A percentile compares a stretch with the other conserved stretches of the same genome.
Evolutionary conservation across 1,140 invertebrate species (phyloP).

Genomic region (Diorhabda elongata): DNA sequence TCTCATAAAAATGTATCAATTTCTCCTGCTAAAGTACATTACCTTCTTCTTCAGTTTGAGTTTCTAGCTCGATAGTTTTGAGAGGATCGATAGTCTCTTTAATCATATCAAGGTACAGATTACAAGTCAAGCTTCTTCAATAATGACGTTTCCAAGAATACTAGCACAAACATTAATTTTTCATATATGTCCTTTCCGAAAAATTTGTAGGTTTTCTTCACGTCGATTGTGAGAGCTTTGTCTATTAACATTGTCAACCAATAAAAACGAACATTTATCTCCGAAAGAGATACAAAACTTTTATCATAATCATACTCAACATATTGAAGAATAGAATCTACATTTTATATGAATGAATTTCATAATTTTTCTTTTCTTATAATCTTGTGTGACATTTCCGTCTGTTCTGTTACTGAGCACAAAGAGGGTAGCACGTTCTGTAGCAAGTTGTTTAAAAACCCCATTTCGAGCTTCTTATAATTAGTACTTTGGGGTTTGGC

Average conservation of each 20-base stretch:
- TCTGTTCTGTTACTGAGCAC: conserved; percentile 2
- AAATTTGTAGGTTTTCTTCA: no score
- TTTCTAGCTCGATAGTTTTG: not conserved
- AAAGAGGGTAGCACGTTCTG: not conserved
- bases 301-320: not conserved
- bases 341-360: not conserved
- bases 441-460: not conserved
- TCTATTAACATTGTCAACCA: no score
- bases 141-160: not conserved
- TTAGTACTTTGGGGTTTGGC: not conserved
- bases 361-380: conserved; percentile 4
- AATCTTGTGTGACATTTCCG: not conserved
- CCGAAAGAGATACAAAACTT: not conserved
- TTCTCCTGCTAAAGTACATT: not conserved
- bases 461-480: conserved; percentile 1
- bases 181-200: no score
- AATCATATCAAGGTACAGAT: not conserved
- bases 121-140: not conserved
- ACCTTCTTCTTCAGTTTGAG: conserved; percentile 3
- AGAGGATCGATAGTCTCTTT: conserved; percentile 4
- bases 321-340: not conserved
- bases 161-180: not conserved
- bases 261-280: no score
- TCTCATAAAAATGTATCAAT: not conserved
- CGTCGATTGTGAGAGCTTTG: no score